Evolutionary conservation across 2,113 vertebrate species (phyloP), one percentile per base, ranked within the genome.

Genomic region (Casuarius casuarius): DNA sequence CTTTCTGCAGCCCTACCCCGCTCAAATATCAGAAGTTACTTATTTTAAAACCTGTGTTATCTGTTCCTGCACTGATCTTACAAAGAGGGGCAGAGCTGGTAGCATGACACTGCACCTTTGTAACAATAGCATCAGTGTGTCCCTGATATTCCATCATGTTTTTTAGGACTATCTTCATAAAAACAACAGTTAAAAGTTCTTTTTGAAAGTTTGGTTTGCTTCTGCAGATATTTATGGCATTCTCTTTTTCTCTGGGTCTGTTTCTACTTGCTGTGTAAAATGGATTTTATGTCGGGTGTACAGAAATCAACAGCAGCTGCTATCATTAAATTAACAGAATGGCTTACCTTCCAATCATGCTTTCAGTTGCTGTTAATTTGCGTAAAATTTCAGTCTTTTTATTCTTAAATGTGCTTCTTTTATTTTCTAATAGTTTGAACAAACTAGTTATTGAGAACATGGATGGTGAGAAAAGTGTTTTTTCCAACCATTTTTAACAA

Each of bases 331-430:
- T 92, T 92, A 79, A 87, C 61, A 78, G 28, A 92, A 82, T 87
- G 92, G 21, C 71, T 96, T 95, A 81, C 73, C 73, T 96, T 96
- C 92, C 95, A 92, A 92, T 95, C 92, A 91, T 79, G 91, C 96
- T 94, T 96, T 94, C 96, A 97, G 96, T 96, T 97, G 97, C 96
- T 97, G 95, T 94, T 89, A 89, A 95, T 93, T 93, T 95, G 72
- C 92, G 59, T 92, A 92, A 92, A 68, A 49, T 75, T 91, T 94
- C 89, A 65, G 1, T 91, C 80, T 79, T 92, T 89, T 89, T 81
- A 35, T 40, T 92, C 59, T 70, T 63, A 48, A 92, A 79, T 95
- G 91, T 96, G 77, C 92, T 93, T 81, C 73, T 90, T 95, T 95
- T 93, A 82, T 94, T 97, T 96, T 86, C 80, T 79, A 66, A 51